Evolutionary conservation across 2,888 invertebrate species (phyloP).

Genomic region (Linnaemya tessellans): DNA sequence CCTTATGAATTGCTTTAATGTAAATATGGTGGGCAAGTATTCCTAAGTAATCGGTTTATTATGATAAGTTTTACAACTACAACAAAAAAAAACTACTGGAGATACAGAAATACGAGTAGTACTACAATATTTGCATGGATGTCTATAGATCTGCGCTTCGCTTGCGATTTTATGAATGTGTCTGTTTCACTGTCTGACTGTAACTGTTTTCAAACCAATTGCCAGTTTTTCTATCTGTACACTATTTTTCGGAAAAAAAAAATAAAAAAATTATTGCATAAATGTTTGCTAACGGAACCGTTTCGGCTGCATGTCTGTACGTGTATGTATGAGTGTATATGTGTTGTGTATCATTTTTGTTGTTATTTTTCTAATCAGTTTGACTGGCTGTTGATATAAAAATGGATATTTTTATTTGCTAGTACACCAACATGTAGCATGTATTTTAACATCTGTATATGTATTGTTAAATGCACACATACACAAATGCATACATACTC

Average conservation of each 20-base stretch:
- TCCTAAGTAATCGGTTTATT: slow-evolving; percentile 33
- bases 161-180: neutral
- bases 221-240: slow-evolving; percentile 14
- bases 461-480: slow-evolving; percentile 6
- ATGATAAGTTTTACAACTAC: slow-evolving; percentile 28
- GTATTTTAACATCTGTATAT: slow-evolving; percentile 12
- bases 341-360: slow-evolving; percentile 17
- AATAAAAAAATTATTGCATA: neutral
- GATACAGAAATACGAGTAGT: slow-evolving; percentile 35
- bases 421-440: neutral
- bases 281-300: slow-evolving; percentile 42
- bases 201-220: slow-evolving; percentile 46
- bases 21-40: neutral
- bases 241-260: no score
- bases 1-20: neutral
- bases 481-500: no score
- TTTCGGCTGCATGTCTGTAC: neutral
- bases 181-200: neutral
- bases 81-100: slow-evolving; percentile 2
- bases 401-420: slow-evolving; percentile 36
- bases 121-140: slow-evolving; percentile 31
- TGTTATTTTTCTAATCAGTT: slow-evolving; percentile 49
- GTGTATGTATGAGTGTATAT: neutral
- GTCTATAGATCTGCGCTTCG: slow-evolving; percentile 27
- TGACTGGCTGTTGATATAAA: slow-evolving; percentile 60